Evolutionary conservation across 2,888 invertebrate species (phyloP).

Genomic region (Candidula unifasciata): DNA sequence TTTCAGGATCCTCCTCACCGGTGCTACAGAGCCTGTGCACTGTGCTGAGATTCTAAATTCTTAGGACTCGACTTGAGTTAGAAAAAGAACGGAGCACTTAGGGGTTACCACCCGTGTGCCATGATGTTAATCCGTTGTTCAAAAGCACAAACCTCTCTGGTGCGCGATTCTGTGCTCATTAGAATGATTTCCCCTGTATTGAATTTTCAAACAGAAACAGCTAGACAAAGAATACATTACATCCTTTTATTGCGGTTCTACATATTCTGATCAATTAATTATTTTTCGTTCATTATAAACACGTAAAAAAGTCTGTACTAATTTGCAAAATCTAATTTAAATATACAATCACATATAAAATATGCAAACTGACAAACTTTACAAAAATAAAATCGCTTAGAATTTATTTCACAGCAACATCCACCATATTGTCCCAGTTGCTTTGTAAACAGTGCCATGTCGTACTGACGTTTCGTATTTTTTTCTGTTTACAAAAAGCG

Average conservation of each 20-base stretch:
- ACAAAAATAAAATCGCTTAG: background rate
- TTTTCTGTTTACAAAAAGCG: background rate
- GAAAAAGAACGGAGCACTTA: no score
- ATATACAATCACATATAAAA: background rate
- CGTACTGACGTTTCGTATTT: background rate
- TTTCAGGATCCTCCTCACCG: no score
- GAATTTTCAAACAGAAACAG: background rate
- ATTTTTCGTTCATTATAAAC: background rate
- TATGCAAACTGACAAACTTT: background rate
- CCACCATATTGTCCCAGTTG: slow-evolving; percentile 29
- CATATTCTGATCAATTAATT: background rate
- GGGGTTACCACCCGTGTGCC: no score
- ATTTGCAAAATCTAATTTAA: background rate
- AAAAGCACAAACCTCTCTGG: no score
- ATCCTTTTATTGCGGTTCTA: background rate
- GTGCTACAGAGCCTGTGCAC: no score
- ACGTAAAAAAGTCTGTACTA: no score
- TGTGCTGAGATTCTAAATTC: no score
- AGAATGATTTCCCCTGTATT: slow-evolving; percentile 22
- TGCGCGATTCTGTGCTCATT: background rate
- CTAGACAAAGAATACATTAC: background rate
- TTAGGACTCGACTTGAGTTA: no score
- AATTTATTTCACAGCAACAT: background rate
- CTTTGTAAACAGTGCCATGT: background rate
- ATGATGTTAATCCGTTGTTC: no score